Conservation (phyloP, 2,113 vertebrate species). For the Rhabdornis inornatus region DNA sequence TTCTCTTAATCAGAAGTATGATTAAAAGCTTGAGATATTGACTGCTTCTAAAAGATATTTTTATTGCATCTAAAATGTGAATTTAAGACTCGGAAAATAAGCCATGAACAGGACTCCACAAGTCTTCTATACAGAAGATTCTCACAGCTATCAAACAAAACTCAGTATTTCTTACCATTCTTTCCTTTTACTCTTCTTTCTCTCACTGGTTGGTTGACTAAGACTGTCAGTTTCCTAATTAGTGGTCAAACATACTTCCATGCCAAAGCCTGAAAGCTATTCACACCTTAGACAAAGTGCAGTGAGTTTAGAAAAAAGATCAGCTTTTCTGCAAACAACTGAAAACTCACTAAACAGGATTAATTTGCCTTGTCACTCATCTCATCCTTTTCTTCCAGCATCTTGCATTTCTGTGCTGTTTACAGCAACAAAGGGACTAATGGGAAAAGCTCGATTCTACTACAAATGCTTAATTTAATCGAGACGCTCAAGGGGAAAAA, state of each 20-base stretch:
- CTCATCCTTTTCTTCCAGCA: neutral
- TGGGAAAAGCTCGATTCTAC: neutral
- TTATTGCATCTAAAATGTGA: neutral
- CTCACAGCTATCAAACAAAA: neutral
- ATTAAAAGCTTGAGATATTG: neutral
- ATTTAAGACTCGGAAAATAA: neutral
- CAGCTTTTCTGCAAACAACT: slow-evolving; percentile 49
- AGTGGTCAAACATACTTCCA: slow-evolving; percentile 63
- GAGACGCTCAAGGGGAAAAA: neutral
- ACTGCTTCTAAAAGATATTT: neutral
- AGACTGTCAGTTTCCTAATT: slow-evolving; percentile 27
- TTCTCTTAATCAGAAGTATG: neutral
- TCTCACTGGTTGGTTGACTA: neutral
- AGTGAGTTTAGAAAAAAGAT: slow-evolving; percentile 37
- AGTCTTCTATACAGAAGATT: neutral
- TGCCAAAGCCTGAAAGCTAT: slow-evolving; percentile 45
- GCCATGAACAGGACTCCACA: neutral
- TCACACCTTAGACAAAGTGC: slow-evolving; percentile 51
- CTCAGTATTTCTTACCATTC: neutral
- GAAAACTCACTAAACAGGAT: slow-evolving; percentile 16
- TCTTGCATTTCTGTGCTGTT: slow-evolving; percentile 1
- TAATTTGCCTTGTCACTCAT: neutral
- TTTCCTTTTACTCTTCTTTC: neutral
- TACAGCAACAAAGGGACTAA: slow-evolving; percentile 18
- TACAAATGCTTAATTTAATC: neutral